Base-by-base conservation (phyloP, 2,888 invertebrate genomes). In the Tachina grossa region DNA sequence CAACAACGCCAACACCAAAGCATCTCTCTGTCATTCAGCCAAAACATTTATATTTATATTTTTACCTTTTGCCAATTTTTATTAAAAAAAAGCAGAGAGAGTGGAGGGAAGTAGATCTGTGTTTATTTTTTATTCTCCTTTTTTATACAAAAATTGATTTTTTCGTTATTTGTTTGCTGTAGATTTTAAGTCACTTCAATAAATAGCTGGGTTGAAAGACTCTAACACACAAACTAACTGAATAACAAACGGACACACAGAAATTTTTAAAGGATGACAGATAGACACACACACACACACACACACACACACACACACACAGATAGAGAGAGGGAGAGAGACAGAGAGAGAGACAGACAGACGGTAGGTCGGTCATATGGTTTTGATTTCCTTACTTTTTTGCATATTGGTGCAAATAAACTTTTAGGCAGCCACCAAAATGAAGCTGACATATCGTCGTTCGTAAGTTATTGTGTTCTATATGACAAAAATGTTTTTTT, bases 351-450 rank as follows among this genome's bases (percentile, higher is more conserved):
- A 31, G 31, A 31, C 6, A 31, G 16, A 41, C 68, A 51, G 61
- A 63, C 13, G 1, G 57, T 39, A 14, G 14, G 19, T 14, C 65
- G 63, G 45, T 71, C 63, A 63, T 55, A 79, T 63, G 71, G 19
- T 81, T 75, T 53, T 55, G 51, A 49, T 19, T 66, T 75, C 11
- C 47, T 47, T 19, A 57, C 16, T 8, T 39, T 63, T 81, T 82
- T 76, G 77, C 77, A 69, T 69, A 84, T 66, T 53, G 22, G 9
- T 22, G 13, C 49, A 69, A 41, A 77, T 57, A 43, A 72, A 81
- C 53, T 51, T 84, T 74, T 74, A 81, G 80, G 75, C 76, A 57
- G 53, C 74, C 57, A 81, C 61, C 72, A 57, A 80, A 77, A 80
- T 76, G 43, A 76, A 47, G 1, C 31, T 31, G 72, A 68, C 80